These are phyloP conservation scores for Oryzias woworae DNA, from an alignment of 2,113 vertebrate genomes.

Conservation along the genomic window DNA sequence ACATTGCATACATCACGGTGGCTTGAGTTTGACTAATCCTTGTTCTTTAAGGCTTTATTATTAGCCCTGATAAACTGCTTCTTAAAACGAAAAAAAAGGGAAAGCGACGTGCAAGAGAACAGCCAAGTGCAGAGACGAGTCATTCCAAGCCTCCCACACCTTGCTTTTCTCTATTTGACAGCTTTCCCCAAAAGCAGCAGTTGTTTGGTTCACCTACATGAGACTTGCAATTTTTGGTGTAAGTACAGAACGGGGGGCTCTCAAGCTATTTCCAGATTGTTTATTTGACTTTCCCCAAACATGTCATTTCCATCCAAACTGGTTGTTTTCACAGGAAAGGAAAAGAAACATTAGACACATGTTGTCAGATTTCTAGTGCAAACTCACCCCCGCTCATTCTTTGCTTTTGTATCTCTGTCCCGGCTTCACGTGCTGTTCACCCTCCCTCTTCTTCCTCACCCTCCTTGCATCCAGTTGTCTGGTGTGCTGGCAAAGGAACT, in stretches of 20 bases:
- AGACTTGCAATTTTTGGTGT: constrained; percentile 1
- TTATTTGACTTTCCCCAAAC: constrained; percentile 6
- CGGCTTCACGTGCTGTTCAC: constrained; percentile 17
- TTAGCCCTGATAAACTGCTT: constrained; percentile 21
- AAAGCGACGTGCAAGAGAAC: constrained; percentile 1
- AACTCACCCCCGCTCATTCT: not conserved
- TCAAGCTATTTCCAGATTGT: constrained; percentile 16
- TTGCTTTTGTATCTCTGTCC: constrained; percentile 1
- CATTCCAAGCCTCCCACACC: constrained; percentile 7
- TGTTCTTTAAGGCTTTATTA: constrained; percentile 41
- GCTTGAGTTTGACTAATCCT: constrained; percentile 8
- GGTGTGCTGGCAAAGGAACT: constrained; percentile 37
- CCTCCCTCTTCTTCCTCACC: constrained; percentile 21
- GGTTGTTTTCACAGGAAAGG: constrained; percentile 15
- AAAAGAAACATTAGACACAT: not conserved
- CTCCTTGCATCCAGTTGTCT: constrained; percentile 12
- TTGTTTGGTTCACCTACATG: constrained; percentile 5
- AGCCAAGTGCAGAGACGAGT: constrained; percentile 23
- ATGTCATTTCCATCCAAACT: constrained; percentile 24
- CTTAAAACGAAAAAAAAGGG: constrained; percentile 1
- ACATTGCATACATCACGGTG: constrained; percentile 43
- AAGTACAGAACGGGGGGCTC: constrained; percentile 5
- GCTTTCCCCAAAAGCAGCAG: not conserved
- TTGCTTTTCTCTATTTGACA: constrained; percentile 9
- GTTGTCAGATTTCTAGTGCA: not conserved